A percentile compares a stretch with the other conserved stretches of the same genome.
Conservation (phyloP, 2,888 invertebrate species). For the Incurvaria masculella region DNA sequence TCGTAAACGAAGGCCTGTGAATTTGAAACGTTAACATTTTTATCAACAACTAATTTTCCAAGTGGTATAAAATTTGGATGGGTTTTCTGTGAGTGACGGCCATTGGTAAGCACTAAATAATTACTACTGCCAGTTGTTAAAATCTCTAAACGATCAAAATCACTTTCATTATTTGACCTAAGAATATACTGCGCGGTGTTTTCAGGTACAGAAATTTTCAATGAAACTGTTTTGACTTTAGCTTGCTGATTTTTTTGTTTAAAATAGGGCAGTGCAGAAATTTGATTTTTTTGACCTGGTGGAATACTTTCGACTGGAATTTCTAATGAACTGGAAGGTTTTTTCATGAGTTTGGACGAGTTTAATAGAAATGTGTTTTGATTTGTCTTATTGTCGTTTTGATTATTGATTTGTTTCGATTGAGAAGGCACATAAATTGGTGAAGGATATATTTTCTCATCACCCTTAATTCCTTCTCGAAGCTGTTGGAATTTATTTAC, state of each 20-base stretch:
- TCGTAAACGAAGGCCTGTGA: slow-evolving; percentile 50
- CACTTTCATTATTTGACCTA: slow-evolving; percentile 29
- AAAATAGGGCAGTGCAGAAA: slow-evolving; percentile 35
- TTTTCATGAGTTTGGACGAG: slow-evolving; percentile 15
- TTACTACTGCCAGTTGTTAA: slow-evolving; percentile 46
- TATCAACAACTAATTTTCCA: slow-evolving; percentile 35
- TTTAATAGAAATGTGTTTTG: slow-evolving; percentile 22
- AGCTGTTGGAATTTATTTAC: slow-evolving; percentile 25
- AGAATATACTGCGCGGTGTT: slow-evolving; percentile 41
- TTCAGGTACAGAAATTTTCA: slow-evolving; percentile 48
- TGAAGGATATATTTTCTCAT: slow-evolving; percentile 20
- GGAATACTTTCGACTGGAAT: slow-evolving; percentile 29
- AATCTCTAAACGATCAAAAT: slow-evolving; percentile 40
- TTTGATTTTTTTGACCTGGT: slow-evolving; percentile 22
- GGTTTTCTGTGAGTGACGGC: slow-evolving; percentile 18
- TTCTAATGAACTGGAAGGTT: slow-evolving; percentile 30
- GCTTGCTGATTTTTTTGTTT: slow-evolving; percentile 34
- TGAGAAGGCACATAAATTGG: slow-evolving; percentile 25
- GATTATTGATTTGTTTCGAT: background rate
- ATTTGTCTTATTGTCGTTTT: slow-evolving; percentile 10
- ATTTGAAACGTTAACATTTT: slow-evolving; percentile 41
- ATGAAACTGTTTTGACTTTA: slow-evolving; percentile 44
- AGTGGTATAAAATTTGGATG: slow-evolving; percentile 32
- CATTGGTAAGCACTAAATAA: slow-evolving; percentile 39
- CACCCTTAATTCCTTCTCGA: slow-evolving; percentile 22